Evolutionary conservation across 2,113 vertebrate genomes (phyloP).

Genomic region (Chinchilla lanigera): DNA sequence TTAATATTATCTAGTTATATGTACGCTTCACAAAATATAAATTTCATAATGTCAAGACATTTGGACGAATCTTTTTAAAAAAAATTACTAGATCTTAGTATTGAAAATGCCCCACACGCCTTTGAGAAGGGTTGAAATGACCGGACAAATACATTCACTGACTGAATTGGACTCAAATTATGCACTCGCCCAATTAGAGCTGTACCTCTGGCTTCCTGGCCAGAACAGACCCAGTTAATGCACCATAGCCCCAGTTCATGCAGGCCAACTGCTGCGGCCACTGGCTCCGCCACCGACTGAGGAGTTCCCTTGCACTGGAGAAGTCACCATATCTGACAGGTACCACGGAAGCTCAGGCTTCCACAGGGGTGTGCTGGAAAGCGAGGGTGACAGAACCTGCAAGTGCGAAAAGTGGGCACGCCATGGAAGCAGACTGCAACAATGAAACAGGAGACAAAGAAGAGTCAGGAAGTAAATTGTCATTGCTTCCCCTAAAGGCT

Average conservation of each 20-base stretch:
- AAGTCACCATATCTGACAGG: not conserved
- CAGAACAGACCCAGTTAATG: not conserved
- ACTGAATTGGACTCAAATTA: not conserved
- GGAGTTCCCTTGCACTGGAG: not conserved
- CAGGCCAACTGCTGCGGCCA: fast-evolving
- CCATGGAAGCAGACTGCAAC: not conserved
- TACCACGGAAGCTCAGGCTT: not conserved
- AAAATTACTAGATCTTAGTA: not conserved
- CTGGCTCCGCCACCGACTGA: fast-evolving
- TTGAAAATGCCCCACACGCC: not conserved
- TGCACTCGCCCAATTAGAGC: not conserved
- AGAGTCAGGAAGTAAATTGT: not conserved
- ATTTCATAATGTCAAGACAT: not conserved
- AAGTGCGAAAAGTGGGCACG: not conserved
- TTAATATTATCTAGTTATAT: not conserved
- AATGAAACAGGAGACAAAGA: not conserved
- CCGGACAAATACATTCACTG: not conserved
- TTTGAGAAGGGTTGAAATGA: not conserved
- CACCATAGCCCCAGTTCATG: not conserved
- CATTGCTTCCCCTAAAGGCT: not conserved
- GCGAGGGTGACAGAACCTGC: not conserved
- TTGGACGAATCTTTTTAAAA: not conserved
- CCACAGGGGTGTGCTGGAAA: not conserved
- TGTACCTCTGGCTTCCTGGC: not conserved
- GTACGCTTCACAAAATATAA: not conserved